phyloP scores from a whole-genome alignment of 2,888 invertebrate genomes.

The Empis stercorea region DNA sequence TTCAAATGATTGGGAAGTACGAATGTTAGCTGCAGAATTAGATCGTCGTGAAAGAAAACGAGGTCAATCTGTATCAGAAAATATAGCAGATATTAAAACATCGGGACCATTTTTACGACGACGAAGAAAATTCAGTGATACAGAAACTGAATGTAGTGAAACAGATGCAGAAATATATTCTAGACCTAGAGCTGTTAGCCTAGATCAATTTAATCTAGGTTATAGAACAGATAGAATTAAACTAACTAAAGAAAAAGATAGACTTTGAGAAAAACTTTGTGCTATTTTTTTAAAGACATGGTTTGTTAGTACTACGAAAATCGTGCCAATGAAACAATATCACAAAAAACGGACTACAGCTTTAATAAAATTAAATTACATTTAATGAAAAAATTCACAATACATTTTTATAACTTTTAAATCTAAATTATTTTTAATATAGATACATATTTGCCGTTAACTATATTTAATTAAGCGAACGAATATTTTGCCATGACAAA shows the following conservation, averaged over 20 bases:
- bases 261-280: constrained; percentile 31
- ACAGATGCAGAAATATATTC: constrained; percentile 22
- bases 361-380: background rate
- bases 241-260: constrained; percentile 35
- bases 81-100: constrained; percentile 22
- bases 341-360: background rate
- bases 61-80: constrained; percentile 27
- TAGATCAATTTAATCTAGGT: constrained; percentile 33
- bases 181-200: constrained; percentile 30
- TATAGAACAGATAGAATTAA: constrained; percentile 21
- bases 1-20: constrained; percentile 60
- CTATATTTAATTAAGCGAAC: too few species aligned
- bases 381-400: background rate
- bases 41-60: constrained; percentile 42
- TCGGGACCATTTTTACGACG: constrained; percentile 23
- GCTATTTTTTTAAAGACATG: background rate
- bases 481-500: too few species aligned
- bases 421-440: too few species aligned
- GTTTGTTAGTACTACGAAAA: background rate
- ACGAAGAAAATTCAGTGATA: constrained; percentile 31
- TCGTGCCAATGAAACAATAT: background rate
- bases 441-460: too few species aligned
- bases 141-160: constrained; percentile 33
- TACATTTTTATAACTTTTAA: too few species aligned
- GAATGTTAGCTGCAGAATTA: constrained; percentile 63